Base-by-base conservation (phyloP, 2,888 invertebrate genomes). In the Rhimphoctona megacephalus region DNA sequence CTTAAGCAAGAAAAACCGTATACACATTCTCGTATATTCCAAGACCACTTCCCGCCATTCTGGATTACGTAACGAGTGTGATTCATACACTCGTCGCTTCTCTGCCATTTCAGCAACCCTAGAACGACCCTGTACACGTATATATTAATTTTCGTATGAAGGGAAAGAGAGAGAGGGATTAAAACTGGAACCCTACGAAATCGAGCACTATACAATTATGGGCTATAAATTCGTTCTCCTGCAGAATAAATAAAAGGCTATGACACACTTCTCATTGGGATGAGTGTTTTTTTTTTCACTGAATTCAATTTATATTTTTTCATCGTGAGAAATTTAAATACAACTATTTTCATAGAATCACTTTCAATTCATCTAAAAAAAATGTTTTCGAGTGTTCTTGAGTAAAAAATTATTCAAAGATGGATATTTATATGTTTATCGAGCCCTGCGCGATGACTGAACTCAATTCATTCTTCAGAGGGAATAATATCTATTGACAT, bases 41-140 rank as follows among this genome's bases (percentile, higher is more conserved):
- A 43, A 74, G 67, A 46, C 43, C 67, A 43, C 57, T 82, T 54
- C 57, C 46, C 52, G 66, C 52, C 30, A 25, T 39, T 43, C 57
- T 49, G 39, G 11, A 52, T 81, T 74, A 74, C 74, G 36, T 33
- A 74, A 77, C 82, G 74, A 81, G 81, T 66, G 64, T 86, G 86
- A 86, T 77, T 86, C 86, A 83, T 73, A 43, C 67, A 43, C 19
- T 43, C 54, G 33, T 69, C 78, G 73, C 73, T 66, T 52, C 79
- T 67, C 77, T 7, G 25, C 39, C 11, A 66, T 78, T 81, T 69
- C 52, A 57, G 33, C 73, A 61, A 64, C 69, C 86, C 83, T 77
- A 73, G 33, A 70, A 81, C 81, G 70, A 30, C n/a, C 46, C 54
- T 72, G 39, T 39, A 36, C 52, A 17, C 39, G 25, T 70, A 70